Base-by-base conservation (phyloP, 2,113 vertebrate genomes). In the Osmerus eperlanus region DNA sequence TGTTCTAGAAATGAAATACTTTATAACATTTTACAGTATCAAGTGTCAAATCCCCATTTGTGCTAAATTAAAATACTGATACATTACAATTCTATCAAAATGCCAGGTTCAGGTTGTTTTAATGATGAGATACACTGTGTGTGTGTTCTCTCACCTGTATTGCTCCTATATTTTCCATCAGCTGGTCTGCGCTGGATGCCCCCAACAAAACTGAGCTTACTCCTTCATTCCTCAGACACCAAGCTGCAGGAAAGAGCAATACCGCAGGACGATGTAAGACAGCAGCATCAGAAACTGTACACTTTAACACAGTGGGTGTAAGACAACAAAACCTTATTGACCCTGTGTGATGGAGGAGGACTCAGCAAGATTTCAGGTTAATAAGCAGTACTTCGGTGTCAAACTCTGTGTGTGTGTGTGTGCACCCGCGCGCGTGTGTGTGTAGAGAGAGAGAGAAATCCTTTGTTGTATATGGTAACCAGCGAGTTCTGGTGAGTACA, bases 101-200 rank as follows among this genome's bases (percentile, higher is more conserved):
- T 59, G 21, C 56, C 21, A 2, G 21, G 19, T 59, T 11, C 56
- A 19, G 7, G n/a, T 59, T 59, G 56, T 59, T 21, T 59, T 59
- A 9, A 21, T 18, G 16, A 19, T 59, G 15, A 18, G 15, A 60
- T 21, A 2, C 58, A 60, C n/a, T 21, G 66, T 4, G 41, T 25
- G 19, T n/a, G 36, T 52, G 23, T 12, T 23, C 32, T n/a, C 92
- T 88, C 78, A 95, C 95, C 94, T 96, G 95, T 84, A 96, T 96
- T 32, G 95, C 95, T 72, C 94, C 95, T 0, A 96, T 95, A 68
- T 96, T 96, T 86, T 96, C 95, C 91, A 95, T 89, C 32, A 96
- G 91, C 84, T 96, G 95, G 54, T 96, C 95, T 0, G 93, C 86
- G 0, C 89, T 96, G 78, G 95, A 96, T 11, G 94, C 93, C 0